phyloP scores from a whole-genome alignment of 2,888 invertebrate genomes.

The Caenorhabditis drosophilae region DNA sequence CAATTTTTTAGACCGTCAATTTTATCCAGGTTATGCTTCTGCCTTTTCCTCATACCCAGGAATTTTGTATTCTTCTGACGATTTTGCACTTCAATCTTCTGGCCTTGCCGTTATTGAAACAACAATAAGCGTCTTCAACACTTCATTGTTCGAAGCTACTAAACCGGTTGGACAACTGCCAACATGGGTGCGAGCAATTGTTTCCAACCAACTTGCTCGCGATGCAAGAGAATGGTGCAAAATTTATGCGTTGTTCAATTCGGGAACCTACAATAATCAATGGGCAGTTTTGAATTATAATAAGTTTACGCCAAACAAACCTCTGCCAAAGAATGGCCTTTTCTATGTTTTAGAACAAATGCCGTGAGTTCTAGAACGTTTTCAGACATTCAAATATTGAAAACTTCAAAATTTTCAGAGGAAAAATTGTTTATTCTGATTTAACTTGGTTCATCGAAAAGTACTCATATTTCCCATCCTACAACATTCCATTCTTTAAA shows the following conservation, averaged over 20 bases:
- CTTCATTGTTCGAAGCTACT: slow-evolving; percentile 77
- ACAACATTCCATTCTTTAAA: slow-evolving; percentile 77
- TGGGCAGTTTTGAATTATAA: slow-evolving; percentile 83
- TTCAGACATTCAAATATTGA: neutral
- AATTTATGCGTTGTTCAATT: slow-evolving; percentile 78
- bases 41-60: slow-evolving; percentile 69
- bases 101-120: slow-evolving; percentile 78
- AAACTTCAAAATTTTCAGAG: slow-evolving; percentile 43
- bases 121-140: slow-evolving; percentile 80
- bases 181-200: slow-evolving; percentile 80
- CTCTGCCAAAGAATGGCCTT: slow-evolving; percentile 70
- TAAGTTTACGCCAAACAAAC: slow-evolving; percentile 73
- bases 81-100: slow-evolving; percentile 67
- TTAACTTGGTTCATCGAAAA: slow-evolving; percentile 63
- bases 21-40: slow-evolving; percentile 69
- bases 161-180: slow-evolving; percentile 73
- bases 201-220: slow-evolving; percentile 82
- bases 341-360: slow-evolving; percentile 82
- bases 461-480: slow-evolving; percentile 79
- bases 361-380: slow-evolving; percentile 69
- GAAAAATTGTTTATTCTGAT: slow-evolving; percentile 61
- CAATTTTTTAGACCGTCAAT: slow-evolving; percentile 56
- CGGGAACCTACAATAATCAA: slow-evolving; percentile 83
- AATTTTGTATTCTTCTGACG: slow-evolving; percentile 68
- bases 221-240: slow-evolving; percentile 80